These are phyloP conservation scores for Mylabris sibirica DNA, from an alignment of 2,888 invertebrate species.

Conservation along the genomic window DNA sequence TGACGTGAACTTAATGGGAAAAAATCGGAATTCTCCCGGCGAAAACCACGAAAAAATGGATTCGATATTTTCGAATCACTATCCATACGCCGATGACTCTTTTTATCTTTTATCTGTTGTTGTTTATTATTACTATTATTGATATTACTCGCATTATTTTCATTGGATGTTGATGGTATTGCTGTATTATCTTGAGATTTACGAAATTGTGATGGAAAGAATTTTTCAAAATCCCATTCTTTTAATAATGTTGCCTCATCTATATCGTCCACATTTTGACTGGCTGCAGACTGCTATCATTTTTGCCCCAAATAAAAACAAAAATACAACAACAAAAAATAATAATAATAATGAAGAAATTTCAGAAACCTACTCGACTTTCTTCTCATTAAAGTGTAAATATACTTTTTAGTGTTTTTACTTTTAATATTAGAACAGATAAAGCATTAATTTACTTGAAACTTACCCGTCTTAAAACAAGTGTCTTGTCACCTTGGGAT, in stretches of 20 bases:
- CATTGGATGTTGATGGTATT: constrained; percentile 20
- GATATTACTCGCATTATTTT: constrained; percentile 30
- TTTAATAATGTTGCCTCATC: constrained; percentile 83
- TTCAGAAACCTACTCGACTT: constrained; percentile 14
- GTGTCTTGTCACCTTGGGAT: constrained; percentile 80
- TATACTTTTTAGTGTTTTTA: neutral
- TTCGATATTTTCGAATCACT: constrained; percentile 74
- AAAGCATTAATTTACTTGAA: constrained; percentile 47
- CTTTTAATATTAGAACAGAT: constrained; percentile 50
- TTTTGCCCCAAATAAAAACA: constrained; percentile 35
- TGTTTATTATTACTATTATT: constrained; percentile 34
- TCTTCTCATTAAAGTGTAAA: neutral
- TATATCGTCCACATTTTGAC: constrained; percentile 59
- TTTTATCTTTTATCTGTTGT: constrained; percentile 57
- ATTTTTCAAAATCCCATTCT: constrained; percentile 88
- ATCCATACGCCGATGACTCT: constrained; percentile 75
- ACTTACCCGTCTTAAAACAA: constrained; percentile 92
- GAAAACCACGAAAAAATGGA: constrained; percentile 79
- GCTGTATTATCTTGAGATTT: constrained; percentile 36
- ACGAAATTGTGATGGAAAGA: constrained; percentile 68
- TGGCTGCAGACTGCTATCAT: constrained; percentile 62
- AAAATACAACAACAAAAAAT: constrained; percentile 29
- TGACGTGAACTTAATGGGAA: constrained; percentile 80
- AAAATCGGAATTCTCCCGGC: constrained; percentile 85
- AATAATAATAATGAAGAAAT: constrained; percentile 23